Conservation (phyloP, 2,888 invertebrate species). For the Tachina fera region DNA sequence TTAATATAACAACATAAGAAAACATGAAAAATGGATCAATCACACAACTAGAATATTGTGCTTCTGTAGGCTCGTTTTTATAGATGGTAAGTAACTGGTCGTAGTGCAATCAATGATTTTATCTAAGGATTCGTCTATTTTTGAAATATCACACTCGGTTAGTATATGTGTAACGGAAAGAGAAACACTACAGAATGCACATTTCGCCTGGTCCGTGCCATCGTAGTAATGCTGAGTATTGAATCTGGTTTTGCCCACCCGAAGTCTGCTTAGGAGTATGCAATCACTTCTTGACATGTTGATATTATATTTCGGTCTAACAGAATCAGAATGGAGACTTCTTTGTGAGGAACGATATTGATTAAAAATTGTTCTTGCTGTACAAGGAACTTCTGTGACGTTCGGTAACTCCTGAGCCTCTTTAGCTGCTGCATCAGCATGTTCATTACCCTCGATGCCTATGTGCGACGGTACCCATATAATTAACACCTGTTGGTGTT, state of each 20-base stretch:
- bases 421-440: slow-evolving; percentile 7
- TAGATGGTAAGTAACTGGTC: too few species aligned
- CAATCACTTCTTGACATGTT: background rate
- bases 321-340: background rate
- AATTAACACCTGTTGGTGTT: background rate
- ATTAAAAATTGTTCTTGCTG: background rate
- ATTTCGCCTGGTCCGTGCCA: background rate
- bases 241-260: slow-evolving; percentile 1
- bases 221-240: slow-evolving; percentile 31
- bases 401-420: background rate
- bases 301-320: slow-evolving; percentile 1
- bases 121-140: too few species aligned
- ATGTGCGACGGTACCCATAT: slow-evolving; percentile 12
- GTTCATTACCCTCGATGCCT: slow-evolving; percentile 14
- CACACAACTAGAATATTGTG: too few species aligned
- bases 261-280: background rate
- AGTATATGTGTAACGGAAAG: background rate
- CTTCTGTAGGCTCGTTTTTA: too few species aligned
- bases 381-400: slow-evolving; percentile 5
- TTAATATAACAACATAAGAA: too few species aligned
- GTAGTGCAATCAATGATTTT: too few species aligned
- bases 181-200: background rate
- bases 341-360: background rate
- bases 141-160: too few species aligned
- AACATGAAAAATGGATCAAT: too few species aligned